Percentiles rank a stretch among this genome's conserved stretches.
Evolutionary conservation across 2,113 vertebrate species (phyloP).

Genomic region (Anoplopoma fimbria): DNA sequence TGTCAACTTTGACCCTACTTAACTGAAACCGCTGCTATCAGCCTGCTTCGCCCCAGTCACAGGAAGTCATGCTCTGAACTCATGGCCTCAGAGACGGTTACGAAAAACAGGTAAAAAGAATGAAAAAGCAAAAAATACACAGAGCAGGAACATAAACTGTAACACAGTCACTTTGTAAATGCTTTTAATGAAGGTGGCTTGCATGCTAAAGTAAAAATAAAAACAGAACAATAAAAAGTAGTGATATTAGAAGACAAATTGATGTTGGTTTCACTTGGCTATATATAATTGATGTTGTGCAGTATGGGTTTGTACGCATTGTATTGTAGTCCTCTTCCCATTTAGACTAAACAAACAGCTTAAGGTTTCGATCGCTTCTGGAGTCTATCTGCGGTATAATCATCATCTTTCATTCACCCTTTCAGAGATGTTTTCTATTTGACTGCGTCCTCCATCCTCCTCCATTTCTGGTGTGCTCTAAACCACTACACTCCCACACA

Average conservation of each 20-base stretch:
- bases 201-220: constrained; percentile 1
- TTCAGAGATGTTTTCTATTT: constrained; percentile 64
- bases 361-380: constrained; percentile 42
- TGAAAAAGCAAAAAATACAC: constrained; percentile 9
- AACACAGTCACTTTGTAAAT: constrained; percentile 14
- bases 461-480: constrained; percentile 49
- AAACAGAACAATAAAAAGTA: constrained; percentile 30
- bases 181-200: background rate
- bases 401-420: constrained; percentile 59
- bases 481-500: constrained; percentile 64
- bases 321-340: constrained; percentile 24
- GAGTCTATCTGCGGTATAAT: constrained; percentile 44
- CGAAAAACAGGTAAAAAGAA: constrained; percentile 68
- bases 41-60: constrained; percentile 79
- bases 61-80: constrained; percentile 88
- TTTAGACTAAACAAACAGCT: constrained; percentile 60
- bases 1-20: constrained; percentile 66
- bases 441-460: constrained; percentile 49
- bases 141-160: background rate
- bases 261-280: constrained; percentile 29
- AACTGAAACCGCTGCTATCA: constrained; percentile 73
- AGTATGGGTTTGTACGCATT: constrained; percentile 29
- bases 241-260: constrained; percentile 34
- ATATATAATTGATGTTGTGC: constrained; percentile 48
- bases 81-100: constrained; percentile 73